A percentile compares a stretch with the other conserved stretches of the same genome.
phyloP scores from a whole-genome alignment of 2,113 vertebrate genomes.

The Panthera tigris region DNA sequence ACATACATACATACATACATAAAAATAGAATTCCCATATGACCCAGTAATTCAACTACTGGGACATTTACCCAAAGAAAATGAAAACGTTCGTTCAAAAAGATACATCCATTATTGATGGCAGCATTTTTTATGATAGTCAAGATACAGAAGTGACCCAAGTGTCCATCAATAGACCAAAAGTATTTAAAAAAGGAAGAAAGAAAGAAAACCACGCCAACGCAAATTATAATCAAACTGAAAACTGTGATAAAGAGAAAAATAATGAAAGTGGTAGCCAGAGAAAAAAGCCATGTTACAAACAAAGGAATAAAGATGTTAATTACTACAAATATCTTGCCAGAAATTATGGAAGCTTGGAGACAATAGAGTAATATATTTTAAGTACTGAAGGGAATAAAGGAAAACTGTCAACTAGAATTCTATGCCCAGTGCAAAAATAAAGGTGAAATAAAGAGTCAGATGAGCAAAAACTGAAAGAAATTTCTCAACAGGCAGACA shows the following conservation, averaged over 20 bases:
- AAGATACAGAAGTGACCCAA: not conserved
- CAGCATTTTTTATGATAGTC: not conserved
- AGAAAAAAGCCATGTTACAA: not conserved
- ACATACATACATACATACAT: too few relatives aligned
- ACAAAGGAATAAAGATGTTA: not conserved
- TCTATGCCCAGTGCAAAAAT: not conserved
- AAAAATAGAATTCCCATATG: not conserved
- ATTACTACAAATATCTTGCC: not conserved
- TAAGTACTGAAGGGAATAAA: not conserved
- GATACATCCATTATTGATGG: not conserved
- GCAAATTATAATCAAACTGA: not conserved
- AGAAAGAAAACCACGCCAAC: not conserved
- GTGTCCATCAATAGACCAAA: not conserved
- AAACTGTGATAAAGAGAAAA: not conserved
- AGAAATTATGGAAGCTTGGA: not conserved
- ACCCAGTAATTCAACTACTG: not conserved
- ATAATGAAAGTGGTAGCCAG: not conserved
- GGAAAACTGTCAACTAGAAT: not conserved
- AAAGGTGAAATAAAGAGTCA: not conserved
- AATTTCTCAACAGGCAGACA: not conserved
- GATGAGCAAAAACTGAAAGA: not conserved
- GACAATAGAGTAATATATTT: not conserved
- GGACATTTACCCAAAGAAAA: not conserved
- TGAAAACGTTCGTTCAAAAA: not conserved
- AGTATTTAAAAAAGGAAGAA: not conserved